A percentile compares a stretch with the other conserved stretches of the same genome.
phyloP scores from a whole-genome alignment of 2,888 invertebrate genomes.

The Chaitophorus viminalis region DNA sequence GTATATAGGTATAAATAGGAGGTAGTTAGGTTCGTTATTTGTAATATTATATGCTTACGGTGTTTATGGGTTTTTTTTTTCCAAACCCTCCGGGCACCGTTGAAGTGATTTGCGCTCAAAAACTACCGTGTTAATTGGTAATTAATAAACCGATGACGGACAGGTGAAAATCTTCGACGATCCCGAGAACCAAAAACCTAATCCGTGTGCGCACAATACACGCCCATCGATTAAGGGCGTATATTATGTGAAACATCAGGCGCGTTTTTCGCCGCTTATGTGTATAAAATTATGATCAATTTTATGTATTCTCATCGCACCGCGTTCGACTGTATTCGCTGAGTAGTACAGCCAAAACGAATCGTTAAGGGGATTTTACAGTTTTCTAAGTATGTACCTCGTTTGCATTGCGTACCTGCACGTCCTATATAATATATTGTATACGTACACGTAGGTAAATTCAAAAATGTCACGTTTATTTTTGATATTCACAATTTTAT shows the following conservation, averaged over 20 bases:
- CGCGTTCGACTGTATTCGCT: not conserved
- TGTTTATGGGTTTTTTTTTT: not conserved
- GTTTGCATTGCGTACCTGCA: not conserved
- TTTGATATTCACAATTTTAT: not conserved
- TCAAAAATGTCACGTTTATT: not conserved
- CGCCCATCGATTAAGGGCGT: constrained; percentile 36
- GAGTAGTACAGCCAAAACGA: not conserved
- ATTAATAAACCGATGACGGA: constrained; percentile 30
- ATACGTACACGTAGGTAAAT: not conserved
- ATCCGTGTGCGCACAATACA: not conserved
- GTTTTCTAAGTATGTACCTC: not conserved
- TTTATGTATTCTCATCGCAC: constrained; percentile 6
- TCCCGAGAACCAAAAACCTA: not conserved
- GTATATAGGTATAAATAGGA: no score
- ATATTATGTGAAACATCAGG: not conserved
- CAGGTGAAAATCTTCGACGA: constrained; percentile 19
- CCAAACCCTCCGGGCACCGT: not conserved
- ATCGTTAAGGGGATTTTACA: not conserved
- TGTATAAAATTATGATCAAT: not conserved
- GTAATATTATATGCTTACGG: no score
- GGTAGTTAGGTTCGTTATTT: not conserved
- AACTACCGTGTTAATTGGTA: constrained; percentile 36
- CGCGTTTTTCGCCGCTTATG: not conserved
- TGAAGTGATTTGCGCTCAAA: constrained; percentile 27
- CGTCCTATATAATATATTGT: not conserved